phyloP scores from a whole-genome alignment of 2,888 invertebrate genomes.

The Bellardia bayeri region DNA sequence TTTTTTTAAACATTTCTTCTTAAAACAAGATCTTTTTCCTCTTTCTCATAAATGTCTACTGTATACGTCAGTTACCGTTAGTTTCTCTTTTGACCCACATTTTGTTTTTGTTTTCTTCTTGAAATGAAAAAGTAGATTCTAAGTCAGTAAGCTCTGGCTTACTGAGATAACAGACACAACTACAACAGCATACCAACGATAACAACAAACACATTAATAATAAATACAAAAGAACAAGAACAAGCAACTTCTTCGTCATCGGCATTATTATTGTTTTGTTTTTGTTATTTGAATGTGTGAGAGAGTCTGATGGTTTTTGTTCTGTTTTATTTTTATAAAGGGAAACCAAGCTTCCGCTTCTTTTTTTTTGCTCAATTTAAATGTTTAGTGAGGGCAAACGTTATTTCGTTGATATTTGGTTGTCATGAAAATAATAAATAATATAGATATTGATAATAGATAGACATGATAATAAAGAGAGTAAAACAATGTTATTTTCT shows the following conservation, averaged over 20 bases:
- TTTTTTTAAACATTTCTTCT: conserved; percentile 14
- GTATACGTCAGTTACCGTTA: conserved; percentile 78
- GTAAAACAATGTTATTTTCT: no score
- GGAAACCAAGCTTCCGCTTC: conserved; percentile 34
- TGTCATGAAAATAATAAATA: no score
- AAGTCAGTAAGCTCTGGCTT: conserved; percentile 31
- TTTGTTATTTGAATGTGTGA: neutral
- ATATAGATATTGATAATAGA: no score
- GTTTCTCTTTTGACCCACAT: conserved; percentile 84
- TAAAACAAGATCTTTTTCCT: conserved; percentile 38
- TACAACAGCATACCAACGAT: neutral
- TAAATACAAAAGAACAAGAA: conserved; percentile 5
- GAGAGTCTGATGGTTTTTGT: neutral
- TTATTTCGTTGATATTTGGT: neutral
- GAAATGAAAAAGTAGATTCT: conserved; percentile 72
- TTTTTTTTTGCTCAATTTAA: conserved; percentile 23
- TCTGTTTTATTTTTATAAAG: neutral
- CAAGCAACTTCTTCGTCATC: conserved; percentile 24
- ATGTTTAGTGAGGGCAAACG: neutral
- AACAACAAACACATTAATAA: conserved; percentile 2
- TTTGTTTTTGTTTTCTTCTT: conserved; percentile 69
- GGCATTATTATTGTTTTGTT: conserved; percentile 5
- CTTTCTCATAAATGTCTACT: conserved; percentile 38
- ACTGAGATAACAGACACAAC: conserved; percentile 24
- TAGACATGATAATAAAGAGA: no score